Evolutionary conservation across 2,888 invertebrate genomes (phyloP).

Genomic region (Chloroclystis v-ata): DNA sequence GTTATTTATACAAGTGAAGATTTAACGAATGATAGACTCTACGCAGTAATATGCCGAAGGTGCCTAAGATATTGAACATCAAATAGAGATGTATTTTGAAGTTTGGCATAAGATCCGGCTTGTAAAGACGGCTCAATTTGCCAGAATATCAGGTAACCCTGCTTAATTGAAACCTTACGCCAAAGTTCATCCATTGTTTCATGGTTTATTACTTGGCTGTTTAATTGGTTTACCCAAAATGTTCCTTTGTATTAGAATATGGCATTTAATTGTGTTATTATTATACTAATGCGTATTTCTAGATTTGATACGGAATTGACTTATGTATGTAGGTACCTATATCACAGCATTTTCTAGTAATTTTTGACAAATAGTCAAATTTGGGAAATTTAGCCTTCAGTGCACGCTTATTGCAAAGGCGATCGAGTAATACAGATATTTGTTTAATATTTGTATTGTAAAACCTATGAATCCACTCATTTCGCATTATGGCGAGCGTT

Average conservation of each 20-base stretch:
- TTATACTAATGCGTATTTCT: too few relatives aligned
- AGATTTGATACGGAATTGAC: too few relatives aligned
- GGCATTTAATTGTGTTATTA: not conserved
- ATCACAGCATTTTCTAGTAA: too few relatives aligned
- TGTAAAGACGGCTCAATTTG: conserved; percentile 6
- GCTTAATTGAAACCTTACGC: conserved; percentile 15
- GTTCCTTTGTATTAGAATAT: not conserved
- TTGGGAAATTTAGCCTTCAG: too few relatives aligned
- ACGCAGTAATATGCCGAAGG: not conserved
- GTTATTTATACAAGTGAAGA: too few relatives aligned
- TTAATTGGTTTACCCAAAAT: conserved; percentile 4
- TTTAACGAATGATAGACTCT: too few relatives aligned
- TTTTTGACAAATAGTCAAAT: too few relatives aligned
- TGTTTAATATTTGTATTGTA: not conserved
- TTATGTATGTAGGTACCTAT: too few relatives aligned
- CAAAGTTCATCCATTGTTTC: conserved; percentile 13
- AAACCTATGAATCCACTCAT: conserved; percentile 5
- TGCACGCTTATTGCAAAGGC: too few relatives aligned
- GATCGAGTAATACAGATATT: not conserved
- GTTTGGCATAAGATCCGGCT: conserved; percentile 8
- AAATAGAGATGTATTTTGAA: not conserved
- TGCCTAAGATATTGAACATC: not conserved
- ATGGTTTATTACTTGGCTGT: conserved; percentile 8
- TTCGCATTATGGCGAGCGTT: conserved; percentile 6
- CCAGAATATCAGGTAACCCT: conserved; percentile 13